Base-by-base conservation (phyloP, 2,888 invertebrate species). In the Eilema griseolum region DNA sequence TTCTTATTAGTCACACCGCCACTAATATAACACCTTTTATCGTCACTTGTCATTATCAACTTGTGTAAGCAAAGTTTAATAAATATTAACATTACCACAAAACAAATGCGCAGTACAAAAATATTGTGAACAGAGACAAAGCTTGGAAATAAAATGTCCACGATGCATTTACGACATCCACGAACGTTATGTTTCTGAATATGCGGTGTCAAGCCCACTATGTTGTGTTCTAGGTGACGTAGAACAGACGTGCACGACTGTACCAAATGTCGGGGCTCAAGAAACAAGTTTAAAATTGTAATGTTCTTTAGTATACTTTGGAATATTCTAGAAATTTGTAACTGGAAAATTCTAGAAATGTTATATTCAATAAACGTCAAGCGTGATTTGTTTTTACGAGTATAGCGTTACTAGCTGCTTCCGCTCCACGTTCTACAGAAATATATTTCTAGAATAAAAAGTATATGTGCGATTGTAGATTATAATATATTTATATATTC, bases 201-300 rank as follows among this genome's bases (percentile, higher is more conserved):
- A 31, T 31, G 28, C 28, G 23, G 28, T 31, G 52, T 56, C 52
- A 65, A 23, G 31, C 23, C 23, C n/a, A 52, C 10, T 56, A 31
- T 46, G 28, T 24, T 46, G 46, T 64, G 11, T n/a, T 28, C 46
- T 46, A 52, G 52, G 16, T 12, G 52, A 28, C 10, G 28, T n/a
- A 28, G 28, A 52, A 64, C 28, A 24, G 46, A 46, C 2, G 46
- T 5, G 28, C 31, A 4, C 31, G 14, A n/a, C 28, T 65, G 28
- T 52, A 31, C 56, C 16, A 23, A 65, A 65, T 56, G 31, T 56
- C 31, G 28, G n/a, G 1, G 8, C 52, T 64, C 14, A 52, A 28
- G 12, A 31, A 65, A 65, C 28, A 64, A 28, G 20, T 56, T 37
- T 62, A 28, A 31, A 52, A 31, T 31, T 56, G 31, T 26, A 59